Percentiles rank a stretch among this genome's conserved stretches.
Evolutionary conservation across 2,113 vertebrate species (phyloP).

Genomic region (Bambusicola thoracicus): DNA sequence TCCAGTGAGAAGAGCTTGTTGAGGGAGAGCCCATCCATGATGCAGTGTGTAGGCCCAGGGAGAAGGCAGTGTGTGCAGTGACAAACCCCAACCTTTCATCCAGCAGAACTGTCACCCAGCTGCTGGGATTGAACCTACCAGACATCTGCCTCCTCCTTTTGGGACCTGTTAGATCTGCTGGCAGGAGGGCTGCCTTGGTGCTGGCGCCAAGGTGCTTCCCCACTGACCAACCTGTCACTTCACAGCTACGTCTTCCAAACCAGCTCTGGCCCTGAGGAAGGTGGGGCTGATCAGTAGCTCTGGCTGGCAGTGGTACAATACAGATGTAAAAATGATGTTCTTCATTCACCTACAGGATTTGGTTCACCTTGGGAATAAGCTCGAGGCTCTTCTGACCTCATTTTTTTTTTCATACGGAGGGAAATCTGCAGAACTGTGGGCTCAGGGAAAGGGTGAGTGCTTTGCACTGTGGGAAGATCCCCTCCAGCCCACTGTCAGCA

Average conservation of each 20-base stretch:
- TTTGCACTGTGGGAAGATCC: background rate
- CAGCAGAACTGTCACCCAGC: background rate
- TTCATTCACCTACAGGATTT: fast-evolving
- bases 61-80: background rate
- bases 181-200: fast-evolving
- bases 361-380: background rate
- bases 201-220: background rate
- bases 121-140: background rate
- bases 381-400: background rate
- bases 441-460: background rate
- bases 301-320: background rate
- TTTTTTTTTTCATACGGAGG: background rate
- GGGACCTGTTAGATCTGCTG: background rate
- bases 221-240: background rate
- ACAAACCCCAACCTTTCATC: background rate
- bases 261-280: background rate
- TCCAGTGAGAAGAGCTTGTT: background rate
- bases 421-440: background rate
- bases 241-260: background rate
- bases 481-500: fast-evolving
- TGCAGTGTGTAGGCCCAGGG: fast-evolving
- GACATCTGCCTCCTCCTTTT: background rate
- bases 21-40: background rate
- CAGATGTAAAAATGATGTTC: background rate
- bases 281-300: background rate